These are phyloP conservation scores for Hozukius guyotensis DNA, from an alignment of 2,797 vertebrate species.

Conservation along the genomic window DNA sequence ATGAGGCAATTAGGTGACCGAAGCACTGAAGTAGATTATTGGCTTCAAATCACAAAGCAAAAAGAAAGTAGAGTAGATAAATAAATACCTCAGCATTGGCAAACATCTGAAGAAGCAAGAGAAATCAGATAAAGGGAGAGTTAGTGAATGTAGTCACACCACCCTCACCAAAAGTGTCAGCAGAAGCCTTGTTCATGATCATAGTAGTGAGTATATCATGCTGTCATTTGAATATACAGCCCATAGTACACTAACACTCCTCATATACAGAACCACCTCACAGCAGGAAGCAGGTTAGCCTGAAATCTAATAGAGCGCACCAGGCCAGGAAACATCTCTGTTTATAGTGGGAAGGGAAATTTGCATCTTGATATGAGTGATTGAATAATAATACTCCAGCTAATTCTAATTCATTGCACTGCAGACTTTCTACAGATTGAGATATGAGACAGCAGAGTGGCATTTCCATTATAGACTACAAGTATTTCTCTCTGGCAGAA, in stretches of 20 bases:
- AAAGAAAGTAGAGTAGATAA: slow-evolving; percentile 67
- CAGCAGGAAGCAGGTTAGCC: slow-evolving; percentile 64
- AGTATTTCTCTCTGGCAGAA: slow-evolving; percentile 27
- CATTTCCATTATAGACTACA: slow-evolving; percentile 10
- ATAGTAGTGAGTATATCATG: slow-evolving; percentile 73
- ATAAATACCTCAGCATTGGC: slow-evolving; percentile 91
- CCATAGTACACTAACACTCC: slow-evolving; percentile 30
- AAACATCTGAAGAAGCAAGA: slow-evolving; percentile 89
- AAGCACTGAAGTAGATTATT: slow-evolving; percentile 75
- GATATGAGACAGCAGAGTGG: slow-evolving; percentile 20
- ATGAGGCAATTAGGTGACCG: slow-evolving; percentile 60
- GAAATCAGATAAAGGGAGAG: slow-evolving; percentile 82
- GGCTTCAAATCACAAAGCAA: slow-evolving; percentile 67
- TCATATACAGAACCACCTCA: slow-evolving; percentile 22
- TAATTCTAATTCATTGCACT: slow-evolving; percentile 2
- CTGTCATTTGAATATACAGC: slow-evolving; percentile 58
- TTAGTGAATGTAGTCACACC: slow-evolving; percentile 84
- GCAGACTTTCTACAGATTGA: slow-evolving; percentile 13
- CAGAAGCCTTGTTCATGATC: slow-evolving; percentile 68
- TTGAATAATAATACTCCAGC: neutral
- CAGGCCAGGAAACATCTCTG: slow-evolving; percentile 43
- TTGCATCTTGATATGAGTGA: slow-evolving; percentile 18
- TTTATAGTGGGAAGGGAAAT: slow-evolving; percentile 22
- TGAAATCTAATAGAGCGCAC: slow-evolving; percentile 57
- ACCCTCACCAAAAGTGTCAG: slow-evolving; percentile 82